Evolutionary conservation across 1,140 invertebrate genomes (phyloP), one percentile per base, ranked within the genome.

Genomic region (Lethrus apterus): DNA sequence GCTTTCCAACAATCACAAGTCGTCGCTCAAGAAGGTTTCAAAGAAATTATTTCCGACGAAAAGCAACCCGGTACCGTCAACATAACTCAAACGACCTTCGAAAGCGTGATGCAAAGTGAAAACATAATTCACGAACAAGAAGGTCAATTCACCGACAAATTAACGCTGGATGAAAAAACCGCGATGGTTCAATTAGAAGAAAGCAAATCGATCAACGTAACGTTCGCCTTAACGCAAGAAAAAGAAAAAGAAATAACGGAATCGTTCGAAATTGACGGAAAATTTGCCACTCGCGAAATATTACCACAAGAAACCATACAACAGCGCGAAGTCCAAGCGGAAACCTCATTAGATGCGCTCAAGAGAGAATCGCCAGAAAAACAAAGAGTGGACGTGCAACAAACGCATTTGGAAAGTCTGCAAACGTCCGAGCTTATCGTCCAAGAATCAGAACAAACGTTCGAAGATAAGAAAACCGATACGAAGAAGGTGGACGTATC

Each of bases 391-490:
- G n/a, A 33, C 2, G 11, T 71, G 41, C 58, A 69, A 52, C 67
- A 66, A 54, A 56, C 67, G 17, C 62, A 67, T 21, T 70, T 72
- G 17, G 72, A 76, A 58, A 67, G 72, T 51, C 48, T 78, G 11
- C 59, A 73, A 33, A 66, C 70, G 48, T 67, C 63, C 7, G 69
- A 76, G 62, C 62, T 67, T 17, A 47, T 71, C 20, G 50, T 68
- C 24, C 66, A 70, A 2, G 75, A 78, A 57, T 69, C 68, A 41
- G 76, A 78, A 63, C 61, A 59, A 30, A 51, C 61, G 32, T 70
- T 77, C 33, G 52, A 55, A 24, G 56, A 66, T 7, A 63, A 64
- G 48, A 48, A 56, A 4, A 30, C 64, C 4, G 58, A 59, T 52
- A 50, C 21, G 2, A 69, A 68, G 40, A 67, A 31, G 29, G 75